These are phyloP conservation scores for Thera britannica DNA, from an alignment of 2,888 invertebrate species.

Conservation along the genomic window DNA sequence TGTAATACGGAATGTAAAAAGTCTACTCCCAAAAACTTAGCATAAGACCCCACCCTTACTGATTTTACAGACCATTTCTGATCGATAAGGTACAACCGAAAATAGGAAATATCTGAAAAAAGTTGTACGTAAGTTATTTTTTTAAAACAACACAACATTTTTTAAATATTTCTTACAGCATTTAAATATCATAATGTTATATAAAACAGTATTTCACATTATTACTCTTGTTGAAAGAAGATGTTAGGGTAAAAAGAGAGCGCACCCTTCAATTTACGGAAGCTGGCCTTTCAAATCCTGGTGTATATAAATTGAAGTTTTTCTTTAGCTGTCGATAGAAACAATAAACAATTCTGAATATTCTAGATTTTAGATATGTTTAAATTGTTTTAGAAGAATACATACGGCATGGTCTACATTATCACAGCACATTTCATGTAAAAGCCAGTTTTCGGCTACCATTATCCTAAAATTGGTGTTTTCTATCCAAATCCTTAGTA, in stretches of 20 bases:
- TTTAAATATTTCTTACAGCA: too few relatives aligned
- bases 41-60: too few relatives aligned
- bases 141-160: too few relatives aligned
- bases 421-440: constrained; percentile 26
- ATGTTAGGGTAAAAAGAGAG: neutral
- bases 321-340: constrained; percentile 27
- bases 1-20: neutral
- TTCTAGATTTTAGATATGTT: constrained; percentile 20
- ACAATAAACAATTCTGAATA: neutral
- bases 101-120: too few relatives aligned
- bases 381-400: constrained; percentile 7
- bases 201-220: neutral
- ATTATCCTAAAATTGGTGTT: constrained; percentile 20
- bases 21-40: neutral
- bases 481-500: constrained; percentile 12
- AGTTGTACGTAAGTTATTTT: too few relatives aligned
- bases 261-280: neutral
- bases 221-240: too few relatives aligned
- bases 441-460: constrained; percentile 13
- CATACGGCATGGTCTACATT: constrained; percentile 21
- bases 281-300: neutral
- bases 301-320: neutral
- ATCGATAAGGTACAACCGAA: too few relatives aligned
- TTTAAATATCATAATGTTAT: too few relatives aligned
- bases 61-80: too few relatives aligned